Conservation (phyloP, 2,797 vertebrate species). For the Leptoclinus maculatus region DNA sequence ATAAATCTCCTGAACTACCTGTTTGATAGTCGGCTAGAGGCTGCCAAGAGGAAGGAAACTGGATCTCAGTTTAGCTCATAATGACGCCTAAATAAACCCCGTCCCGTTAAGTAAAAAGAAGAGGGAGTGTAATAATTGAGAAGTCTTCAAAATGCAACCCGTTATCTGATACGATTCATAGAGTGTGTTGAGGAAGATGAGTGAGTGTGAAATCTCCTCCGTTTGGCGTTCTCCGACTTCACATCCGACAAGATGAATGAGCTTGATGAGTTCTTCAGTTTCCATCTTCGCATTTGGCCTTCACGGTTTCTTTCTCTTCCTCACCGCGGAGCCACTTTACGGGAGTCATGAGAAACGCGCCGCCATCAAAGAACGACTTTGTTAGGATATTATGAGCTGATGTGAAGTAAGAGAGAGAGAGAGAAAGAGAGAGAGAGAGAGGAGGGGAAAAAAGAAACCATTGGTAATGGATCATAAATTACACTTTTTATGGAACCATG, state of each 20-base stretch:
- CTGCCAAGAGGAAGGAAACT: conserved; percentile 34
- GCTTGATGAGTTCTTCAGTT: conserved; percentile 82
- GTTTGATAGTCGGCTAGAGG: conserved; percentile 67
- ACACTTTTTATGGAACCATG: conserved; percentile 72
- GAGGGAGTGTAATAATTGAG: conserved; percentile 30
- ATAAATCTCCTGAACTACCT: conserved; percentile 77
- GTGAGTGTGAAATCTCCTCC: conserved; percentile 69
- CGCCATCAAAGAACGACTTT: conserved; percentile 77
- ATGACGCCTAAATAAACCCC: conserved; percentile 35
- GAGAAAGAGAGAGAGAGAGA: conserved; percentile 44
- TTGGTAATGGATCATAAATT: conserved; percentile 81
- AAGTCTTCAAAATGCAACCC: conserved; percentile 42
- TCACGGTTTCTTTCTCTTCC: conserved; percentile 66
- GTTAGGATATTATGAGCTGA: conserved; percentile 71
- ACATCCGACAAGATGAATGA: conserved; percentile 81
- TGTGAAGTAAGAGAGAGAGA: conserved; percentile 45
- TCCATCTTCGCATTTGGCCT: conserved; percentile 75
- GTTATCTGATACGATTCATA: conserved; percentile 76
- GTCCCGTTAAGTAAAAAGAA: not conserved
- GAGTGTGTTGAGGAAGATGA: conserved; percentile 69
- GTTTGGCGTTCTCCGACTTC: conserved; percentile 66
- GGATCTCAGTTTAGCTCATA: conserved; percentile 29
- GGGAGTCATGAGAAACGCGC: conserved; percentile 72
- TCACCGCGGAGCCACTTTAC: conserved; percentile 57
- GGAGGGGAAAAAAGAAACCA: conserved; percentile 66